Conservation (phyloP, 2,113 vertebrate genomes). For the Gasterosteus aculeatus region DNA sequence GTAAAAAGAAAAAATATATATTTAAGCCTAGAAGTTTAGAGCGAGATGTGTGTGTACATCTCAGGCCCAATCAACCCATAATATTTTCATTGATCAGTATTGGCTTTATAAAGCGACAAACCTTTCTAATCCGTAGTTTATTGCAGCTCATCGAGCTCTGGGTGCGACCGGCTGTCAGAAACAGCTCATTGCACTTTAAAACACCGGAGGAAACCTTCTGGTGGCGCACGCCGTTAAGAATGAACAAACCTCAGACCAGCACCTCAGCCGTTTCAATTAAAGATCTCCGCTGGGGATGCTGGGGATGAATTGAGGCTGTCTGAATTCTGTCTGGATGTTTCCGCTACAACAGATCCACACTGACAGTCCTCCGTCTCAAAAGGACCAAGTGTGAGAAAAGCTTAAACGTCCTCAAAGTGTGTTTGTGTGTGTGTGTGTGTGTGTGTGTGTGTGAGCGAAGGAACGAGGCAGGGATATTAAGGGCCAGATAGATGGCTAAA, state of each 20-base stretch:
- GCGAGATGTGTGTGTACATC: neutral
- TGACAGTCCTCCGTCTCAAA: neutral
- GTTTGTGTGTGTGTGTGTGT: slow-evolving; percentile 14
- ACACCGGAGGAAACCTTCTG: neutral
- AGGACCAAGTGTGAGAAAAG: neutral
- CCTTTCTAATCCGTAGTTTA: slow-evolving; percentile 13
- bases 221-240: neutral
- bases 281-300: slow-evolving; percentile 4
- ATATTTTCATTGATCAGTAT: slow-evolving; percentile 1
- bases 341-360: neutral
- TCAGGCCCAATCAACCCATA: neutral
- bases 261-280: slow-evolving; percentile 5
- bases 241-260: neutral
- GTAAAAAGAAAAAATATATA: neutral
- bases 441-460: slow-evolving; percentile 19
- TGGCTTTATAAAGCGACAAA: neutral
- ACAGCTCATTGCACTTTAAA: slow-evolving; percentile 32
- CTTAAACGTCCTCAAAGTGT: slow-evolving; percentile 12
- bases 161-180: slow-evolving; percentile 6
- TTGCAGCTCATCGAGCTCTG: slow-evolving; percentile 7
- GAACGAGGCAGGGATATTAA: slow-evolving; percentile 45
- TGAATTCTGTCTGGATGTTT: slow-evolving; percentile 15
- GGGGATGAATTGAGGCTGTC: slow-evolving; percentile 14
- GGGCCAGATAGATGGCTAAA: slow-evolving; percentile 62
- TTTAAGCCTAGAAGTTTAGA: neutral